Evolutionary conservation across 1,140 invertebrate species (phyloP).

Genomic region (Aporrectodea caliginosa): DNA sequence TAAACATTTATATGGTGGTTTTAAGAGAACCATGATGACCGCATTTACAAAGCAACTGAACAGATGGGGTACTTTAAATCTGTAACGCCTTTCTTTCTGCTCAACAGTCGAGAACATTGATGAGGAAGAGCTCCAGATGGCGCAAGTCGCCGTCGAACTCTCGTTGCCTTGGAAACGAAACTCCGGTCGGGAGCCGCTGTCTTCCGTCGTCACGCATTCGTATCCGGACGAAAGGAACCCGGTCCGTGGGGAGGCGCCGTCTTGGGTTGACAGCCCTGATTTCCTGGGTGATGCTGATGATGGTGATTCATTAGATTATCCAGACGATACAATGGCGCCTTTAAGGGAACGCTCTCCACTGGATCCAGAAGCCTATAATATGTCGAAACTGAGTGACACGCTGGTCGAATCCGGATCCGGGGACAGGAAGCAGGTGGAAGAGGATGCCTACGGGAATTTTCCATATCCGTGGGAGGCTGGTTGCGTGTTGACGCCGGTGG

Average conservation of each 20-base stretch:
- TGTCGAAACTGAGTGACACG: too few relatives aligned
- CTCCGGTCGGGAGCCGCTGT: conserved; percentile 37
- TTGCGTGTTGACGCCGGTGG: neutral
- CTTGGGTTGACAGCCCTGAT: conserved; percentile 49
- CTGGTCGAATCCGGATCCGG: too few relatives aligned
- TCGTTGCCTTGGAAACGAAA: conserved; percentile 47
- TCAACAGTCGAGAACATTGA: too few relatives aligned
- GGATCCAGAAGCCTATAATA: neutral
- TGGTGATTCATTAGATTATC: neutral
- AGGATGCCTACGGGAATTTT: neutral
- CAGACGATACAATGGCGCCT: neutral
- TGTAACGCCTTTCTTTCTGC: too few relatives aligned
- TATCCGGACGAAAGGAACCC: conserved; percentile 46
- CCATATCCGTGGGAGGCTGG: neutral
- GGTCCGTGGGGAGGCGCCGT: conserved; percentile 43
- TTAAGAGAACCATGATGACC: too few relatives aligned
- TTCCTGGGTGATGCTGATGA: conserved; percentile 31
- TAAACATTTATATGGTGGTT: too few relatives aligned
- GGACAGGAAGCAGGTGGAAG: neutral
- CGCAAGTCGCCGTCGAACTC: conserved; percentile 41
- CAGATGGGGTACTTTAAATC: too few relatives aligned
- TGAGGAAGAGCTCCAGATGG: neutral
- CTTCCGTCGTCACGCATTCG: conserved; percentile 36
- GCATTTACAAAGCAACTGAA: too few relatives aligned
- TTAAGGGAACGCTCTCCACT: neutral